These are phyloP conservation scores for Coreoperca whiteheadi DNA, from an alignment of 2,113 vertebrate species.

Conservation along the genomic window DNA sequence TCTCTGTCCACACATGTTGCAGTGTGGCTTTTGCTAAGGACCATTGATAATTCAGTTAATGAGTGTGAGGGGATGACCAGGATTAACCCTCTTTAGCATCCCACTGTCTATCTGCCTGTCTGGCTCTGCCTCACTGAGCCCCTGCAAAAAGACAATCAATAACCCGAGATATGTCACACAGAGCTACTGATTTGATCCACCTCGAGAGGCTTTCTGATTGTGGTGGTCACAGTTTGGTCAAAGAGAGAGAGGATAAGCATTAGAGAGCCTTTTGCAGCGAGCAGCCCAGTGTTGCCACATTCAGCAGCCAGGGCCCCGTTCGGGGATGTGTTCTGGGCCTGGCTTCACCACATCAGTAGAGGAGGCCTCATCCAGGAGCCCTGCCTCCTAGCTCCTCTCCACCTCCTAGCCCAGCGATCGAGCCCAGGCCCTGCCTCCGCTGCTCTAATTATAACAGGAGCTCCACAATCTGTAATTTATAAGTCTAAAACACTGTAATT, in stretches of 20 bases:
- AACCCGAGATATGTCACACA: slow-evolving; percentile 36
- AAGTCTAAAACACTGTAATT: slow-evolving; percentile 86
- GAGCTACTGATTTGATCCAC: slow-evolving; percentile 17
- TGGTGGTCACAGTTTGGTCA: slow-evolving; percentile 48
- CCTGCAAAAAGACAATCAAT: slow-evolving; percentile 67
- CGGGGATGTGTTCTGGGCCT: slow-evolving; percentile 61
- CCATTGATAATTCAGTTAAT: slow-evolving; percentile 88
- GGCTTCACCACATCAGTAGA: slow-evolving; percentile 82
- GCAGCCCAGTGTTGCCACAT: slow-evolving; percentile 56
- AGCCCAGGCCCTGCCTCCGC: slow-evolving; percentile 68
- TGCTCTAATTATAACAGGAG: slow-evolving; percentile 85
- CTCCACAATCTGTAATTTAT: slow-evolving; percentile 87
- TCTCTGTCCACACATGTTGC: slow-evolving; percentile 88
- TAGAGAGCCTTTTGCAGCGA: slow-evolving; percentile 47
- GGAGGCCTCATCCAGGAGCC: slow-evolving; percentile 66
- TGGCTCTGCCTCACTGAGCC: slow-evolving; percentile 54
- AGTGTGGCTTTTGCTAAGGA: slow-evolving; percentile 75
- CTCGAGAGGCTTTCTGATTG: slow-evolving; percentile 1
- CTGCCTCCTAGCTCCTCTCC: slow-evolving; percentile 67
- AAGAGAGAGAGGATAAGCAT: slow-evolving; percentile 28
- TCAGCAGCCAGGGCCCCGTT: slow-evolving; percentile 66
- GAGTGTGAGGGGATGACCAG: slow-evolving; percentile 81
- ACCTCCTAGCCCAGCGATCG: slow-evolving; percentile 66
- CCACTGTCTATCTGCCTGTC: slow-evolving; percentile 61
- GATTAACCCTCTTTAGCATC: slow-evolving; percentile 89